phyloP scores from a whole-genome alignment of 2,888 invertebrate genomes.

The Serrognathus titanus region DNA sequence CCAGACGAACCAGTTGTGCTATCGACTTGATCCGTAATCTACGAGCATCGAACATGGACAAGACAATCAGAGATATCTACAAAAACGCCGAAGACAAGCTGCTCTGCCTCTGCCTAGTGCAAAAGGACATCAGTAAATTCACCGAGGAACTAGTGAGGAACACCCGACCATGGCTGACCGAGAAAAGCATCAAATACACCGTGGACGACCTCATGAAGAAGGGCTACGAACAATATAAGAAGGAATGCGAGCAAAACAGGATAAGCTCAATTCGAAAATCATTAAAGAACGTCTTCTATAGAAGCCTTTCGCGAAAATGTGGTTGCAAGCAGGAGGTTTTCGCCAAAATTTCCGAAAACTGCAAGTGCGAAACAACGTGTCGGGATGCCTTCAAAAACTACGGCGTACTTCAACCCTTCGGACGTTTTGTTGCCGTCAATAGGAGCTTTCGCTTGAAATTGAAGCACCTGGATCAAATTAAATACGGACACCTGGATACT shows the following conservation, averaged over 20 bases:
- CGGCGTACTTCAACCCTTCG: constrained; percentile 1
- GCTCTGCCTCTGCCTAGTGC: background rate
- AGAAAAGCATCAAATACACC: background rate
- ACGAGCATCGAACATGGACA: constrained; percentile 2
- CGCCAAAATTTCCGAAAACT: background rate
- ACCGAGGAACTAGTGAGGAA: background rate
- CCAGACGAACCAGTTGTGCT: no score
- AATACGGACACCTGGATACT: constrained; percentile 1
- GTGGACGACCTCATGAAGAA: background rate
- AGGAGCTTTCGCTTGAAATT: constrained; percentile 4
- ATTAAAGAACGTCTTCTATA: background rate
- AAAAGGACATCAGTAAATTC: constrained; percentile 1
- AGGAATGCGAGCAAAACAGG: background rate
- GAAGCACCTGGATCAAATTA: constrained; percentile 4
- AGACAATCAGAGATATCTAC: constrained; percentile 1
- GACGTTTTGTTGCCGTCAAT: constrained; percentile 2
- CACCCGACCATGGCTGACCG: background rate
- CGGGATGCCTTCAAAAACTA: background rate
- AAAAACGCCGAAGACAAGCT: constrained; percentile 4
- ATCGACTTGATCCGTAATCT: no score
- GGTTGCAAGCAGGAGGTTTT: background rate
- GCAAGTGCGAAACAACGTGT: background rate
- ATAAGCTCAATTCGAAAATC: background rate
- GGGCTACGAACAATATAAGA: background rate
- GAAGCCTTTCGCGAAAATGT: background rate